Evolutionary conservation across 2,797 vertebrate genomes (phyloP).

Genomic region (Myotis daubentonii): DNA sequence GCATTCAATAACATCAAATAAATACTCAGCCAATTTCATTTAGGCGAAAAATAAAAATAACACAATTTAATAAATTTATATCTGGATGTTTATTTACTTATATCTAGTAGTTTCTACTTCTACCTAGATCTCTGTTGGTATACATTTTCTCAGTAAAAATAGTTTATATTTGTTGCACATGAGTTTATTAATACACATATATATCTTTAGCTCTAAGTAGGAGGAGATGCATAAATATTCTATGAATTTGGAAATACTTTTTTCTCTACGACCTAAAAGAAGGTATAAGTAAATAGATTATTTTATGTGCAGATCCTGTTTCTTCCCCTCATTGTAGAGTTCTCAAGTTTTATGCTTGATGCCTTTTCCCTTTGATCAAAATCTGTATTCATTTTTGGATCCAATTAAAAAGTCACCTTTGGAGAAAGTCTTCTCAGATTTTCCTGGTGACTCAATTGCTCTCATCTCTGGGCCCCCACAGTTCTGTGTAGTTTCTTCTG

Average conservation of each 20-base stretch:
- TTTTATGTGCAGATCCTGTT: neutral
- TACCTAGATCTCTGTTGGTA: neutral
- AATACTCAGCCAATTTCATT: conserved; percentile 20
- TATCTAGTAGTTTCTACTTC: conserved; percentile 10
- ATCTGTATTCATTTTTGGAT: conserved; percentile 4
- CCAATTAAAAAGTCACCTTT: neutral
- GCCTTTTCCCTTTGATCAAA: conserved; percentile 1
- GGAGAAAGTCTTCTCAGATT: neutral
- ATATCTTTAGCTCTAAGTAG: neutral
- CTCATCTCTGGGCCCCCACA: neutral
- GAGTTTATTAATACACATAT: neutral
- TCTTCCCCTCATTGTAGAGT: neutral
- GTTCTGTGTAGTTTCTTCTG: neutral
- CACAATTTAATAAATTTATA: neutral
- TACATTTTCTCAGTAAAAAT: conserved; percentile 39
- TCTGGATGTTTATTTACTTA: neutral
- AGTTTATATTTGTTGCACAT: neutral
- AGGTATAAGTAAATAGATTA: neutral
- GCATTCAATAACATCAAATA: neutral
- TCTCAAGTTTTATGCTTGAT: neutral
- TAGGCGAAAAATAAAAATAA: neutral
- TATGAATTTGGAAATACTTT: neutral
- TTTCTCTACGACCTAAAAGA: neutral
- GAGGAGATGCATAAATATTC: neutral
- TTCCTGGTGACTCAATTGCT: neutral